Base-by-base conservation (phyloP, 2,888 invertebrate genomes). In the Andrena trimmerana region DNA sequence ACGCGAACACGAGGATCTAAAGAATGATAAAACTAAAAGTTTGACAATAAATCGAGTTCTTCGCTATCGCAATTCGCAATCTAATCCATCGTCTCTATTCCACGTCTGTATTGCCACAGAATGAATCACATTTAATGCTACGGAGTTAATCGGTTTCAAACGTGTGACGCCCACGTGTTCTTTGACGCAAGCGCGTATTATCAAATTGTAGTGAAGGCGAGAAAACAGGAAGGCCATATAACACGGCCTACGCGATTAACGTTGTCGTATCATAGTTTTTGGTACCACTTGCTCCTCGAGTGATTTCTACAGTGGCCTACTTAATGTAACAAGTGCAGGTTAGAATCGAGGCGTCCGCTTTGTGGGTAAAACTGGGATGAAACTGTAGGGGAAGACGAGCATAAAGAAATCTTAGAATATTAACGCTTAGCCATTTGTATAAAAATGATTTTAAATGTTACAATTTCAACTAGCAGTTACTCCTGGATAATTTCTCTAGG, bases 191-290 rank as follows among this genome's bases (percentile, higher is more conserved):
- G 20, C 68, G 27, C n/a, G 20, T 8, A 60, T 52, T 67, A 71
- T 77, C 77, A 50, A 70, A 75, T 75, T 48, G 75, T 70, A 71
- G 24, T 27, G 36, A n/a, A 71, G 36, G 36, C 65, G 76, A 60
- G 63, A 54, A 68, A 77, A 72, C 69, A 57, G 72, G 54, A 59
- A 68, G 66, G 69, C 62, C 74, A 77, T 60, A 62, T 20, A 33
- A 20, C 33, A 57, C 66, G n/a, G 24, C 74, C 84, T 75, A 84
- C 78, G 75, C 85, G 74, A 68, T 71, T 66, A 75, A 52, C 54
- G 60, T 29, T 66, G 66, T 68, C 68, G 66, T 63, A 84, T 71
- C 27, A 70, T 62, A 71, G 72, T 85, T 85, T 73, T 78, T 29
- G 63, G n/a, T 48, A n/a, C 54, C 27, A 42, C 4, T 42, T 13